Base-by-base conservation (phyloP, 2,113 vertebrate genomes). In the Podarcis cretensis region DNA sequence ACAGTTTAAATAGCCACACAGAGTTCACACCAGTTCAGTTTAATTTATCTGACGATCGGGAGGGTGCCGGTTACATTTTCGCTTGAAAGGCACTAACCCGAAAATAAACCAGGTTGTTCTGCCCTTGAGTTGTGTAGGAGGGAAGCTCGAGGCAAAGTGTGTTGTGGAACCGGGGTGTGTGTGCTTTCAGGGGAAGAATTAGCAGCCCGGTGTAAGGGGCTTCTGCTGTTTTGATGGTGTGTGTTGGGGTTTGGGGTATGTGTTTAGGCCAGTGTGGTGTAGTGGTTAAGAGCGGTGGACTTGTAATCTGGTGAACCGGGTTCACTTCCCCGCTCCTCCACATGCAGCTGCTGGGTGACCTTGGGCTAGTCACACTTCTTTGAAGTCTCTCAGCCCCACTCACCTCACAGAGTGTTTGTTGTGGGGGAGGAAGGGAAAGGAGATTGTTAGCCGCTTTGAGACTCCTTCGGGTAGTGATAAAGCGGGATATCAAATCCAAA, bases 21-120 rank as follows among this genome's bases (percentile, higher is more conserved):
- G 43, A 92, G 88, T 89, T 89, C 82, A 83, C 6, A 74, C 84
- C 80, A 27, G 88, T 89, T 73, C 83, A 83, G 35, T 83, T 87
- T 86, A 35, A 30, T 91, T 90, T 92, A 54, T 87, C 48, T 87
- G 43, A 74, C 69, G 81, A 4, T 71, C 35, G 86, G 35, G 32
- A 91, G 86, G 27, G 16, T 7, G 0, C 21, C 57, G 30, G 27
- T 86, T 92, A 81, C 14, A 0, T 0, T 0, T 13, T 48, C 8
- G 57, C 83, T 87, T 13, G 84, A 69, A 89, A 92, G 65, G 85
- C 2, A 1, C 23, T 81, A 0, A 0, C 16, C 13, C 77, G 20
- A 43, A 88, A 92, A 88, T 13, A 90, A 90, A 74, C 30, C 37
- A 25, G 30, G 48, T 91, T 54, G 4, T 89, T 87, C 7, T 63